Conservation (phyloP, 2,888 invertebrate species). For the Clivina fossor region DNA sequence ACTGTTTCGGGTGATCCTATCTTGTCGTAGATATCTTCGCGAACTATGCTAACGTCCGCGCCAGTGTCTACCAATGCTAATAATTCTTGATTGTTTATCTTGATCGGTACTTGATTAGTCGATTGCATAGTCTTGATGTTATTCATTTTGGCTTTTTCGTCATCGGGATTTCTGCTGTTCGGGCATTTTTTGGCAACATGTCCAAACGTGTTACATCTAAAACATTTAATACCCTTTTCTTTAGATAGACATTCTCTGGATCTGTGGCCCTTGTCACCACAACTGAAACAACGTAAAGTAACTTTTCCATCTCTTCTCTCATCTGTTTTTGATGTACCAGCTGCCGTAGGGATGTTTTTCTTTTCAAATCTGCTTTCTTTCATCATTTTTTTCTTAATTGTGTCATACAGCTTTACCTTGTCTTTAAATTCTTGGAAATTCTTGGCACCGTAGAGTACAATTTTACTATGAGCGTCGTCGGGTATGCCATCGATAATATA, state of each 20-base stretch:
- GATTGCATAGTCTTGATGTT: too few species aligned
- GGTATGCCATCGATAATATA: constrained; percentile 46
- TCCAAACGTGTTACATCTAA: constrained; percentile 14
- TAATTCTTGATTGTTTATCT: too few species aligned
- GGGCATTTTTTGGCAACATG: constrained; percentile 11
- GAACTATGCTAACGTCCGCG: constrained; percentile 6
- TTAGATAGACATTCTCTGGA: constrained; percentile 11
- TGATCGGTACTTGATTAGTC: too few species aligned
- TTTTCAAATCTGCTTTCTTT: too few species aligned
- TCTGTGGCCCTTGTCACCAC: constrained; percentile 7
- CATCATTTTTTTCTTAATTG: too few species aligned
- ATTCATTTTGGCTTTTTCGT: too few species aligned
- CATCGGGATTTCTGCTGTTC: too few species aligned
- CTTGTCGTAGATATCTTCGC: not conserved
- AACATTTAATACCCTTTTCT: constrained; percentile 13
- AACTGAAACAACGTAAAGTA: constrained; percentile 10
- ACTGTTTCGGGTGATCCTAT: not conserved
- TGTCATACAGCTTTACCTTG: constrained; percentile 36
- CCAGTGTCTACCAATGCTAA: constrained; percentile 8
- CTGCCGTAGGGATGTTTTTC: not conserved
- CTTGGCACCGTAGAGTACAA: constrained; percentile 27
- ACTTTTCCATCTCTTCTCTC: too few species aligned
- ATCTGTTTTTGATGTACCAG: too few species aligned
- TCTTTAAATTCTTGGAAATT: constrained; percentile 25
- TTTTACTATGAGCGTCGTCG: constrained; percentile 18